Percentiles rank a stretch among this genome's conserved stretches.
These are phyloP conservation scores for Xylocopa sonorina DNA, from an alignment of 1,140 invertebrate species.

Conservation along the genomic window DNA sequence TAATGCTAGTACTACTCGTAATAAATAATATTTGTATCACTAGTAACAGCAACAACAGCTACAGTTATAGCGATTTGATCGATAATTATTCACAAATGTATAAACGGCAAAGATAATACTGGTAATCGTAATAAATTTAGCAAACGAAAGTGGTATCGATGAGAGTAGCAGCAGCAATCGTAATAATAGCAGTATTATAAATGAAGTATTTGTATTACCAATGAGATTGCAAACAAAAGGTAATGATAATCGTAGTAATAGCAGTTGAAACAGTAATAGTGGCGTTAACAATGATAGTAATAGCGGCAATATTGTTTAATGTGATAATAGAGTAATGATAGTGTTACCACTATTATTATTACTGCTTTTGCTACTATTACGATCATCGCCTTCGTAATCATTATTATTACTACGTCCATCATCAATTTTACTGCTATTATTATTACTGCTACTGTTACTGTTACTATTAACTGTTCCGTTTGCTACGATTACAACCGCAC, in stretches of 20 bases:
- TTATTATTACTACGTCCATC: not conserved
- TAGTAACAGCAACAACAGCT: constrained; percentile 3
- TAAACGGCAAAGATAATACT: not conserved
- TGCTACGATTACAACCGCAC: not conserved
- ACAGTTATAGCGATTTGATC: not conserved
- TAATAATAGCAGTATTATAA: not conserved
- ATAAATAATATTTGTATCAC: not conserved
- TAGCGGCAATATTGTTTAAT: constrained; percentile 42
- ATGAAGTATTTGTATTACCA: not conserved
- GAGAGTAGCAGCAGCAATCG: constrained; percentile 3
- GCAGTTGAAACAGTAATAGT: constrained; percentile 21
- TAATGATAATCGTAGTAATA: constrained; percentile 19
- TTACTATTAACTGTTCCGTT: not conserved
- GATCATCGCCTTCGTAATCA: not conserved
- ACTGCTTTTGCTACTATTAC: constrained; percentile 22
- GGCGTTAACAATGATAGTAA: constrained; percentile 34
- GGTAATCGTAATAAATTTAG: not conserved
- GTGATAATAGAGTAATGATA: constrained; percentile 45
- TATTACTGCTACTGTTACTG: constrained; percentile 1
- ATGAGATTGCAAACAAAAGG: not conserved
- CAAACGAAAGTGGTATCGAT: constrained; percentile 1
- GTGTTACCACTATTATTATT: constrained; percentile 47
- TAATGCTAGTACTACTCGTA: not conserved
- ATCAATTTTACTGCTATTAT: not conserved
- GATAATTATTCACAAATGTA: too few species aligned